Conservation (phyloP, 2,113 vertebrate species). For the Cyprinodon brontotheroides region DNA sequence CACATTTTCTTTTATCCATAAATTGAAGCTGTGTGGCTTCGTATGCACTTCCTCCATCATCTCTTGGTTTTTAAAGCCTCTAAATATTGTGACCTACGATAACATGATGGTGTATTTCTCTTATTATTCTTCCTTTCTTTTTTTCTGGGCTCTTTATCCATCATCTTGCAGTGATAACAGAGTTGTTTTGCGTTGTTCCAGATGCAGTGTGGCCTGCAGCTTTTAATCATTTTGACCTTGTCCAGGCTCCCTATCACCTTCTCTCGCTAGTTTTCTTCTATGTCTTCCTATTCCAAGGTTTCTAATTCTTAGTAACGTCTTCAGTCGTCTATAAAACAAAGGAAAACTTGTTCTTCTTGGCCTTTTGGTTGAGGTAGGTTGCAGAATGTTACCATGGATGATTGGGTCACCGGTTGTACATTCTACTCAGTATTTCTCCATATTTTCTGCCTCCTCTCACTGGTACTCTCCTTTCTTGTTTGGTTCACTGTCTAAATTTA, state of each 20-base stretch:
- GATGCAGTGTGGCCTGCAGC: conserved; percentile 39
- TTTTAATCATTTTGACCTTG: conserved; percentile 64
- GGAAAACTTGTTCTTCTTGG: conserved; percentile 57
- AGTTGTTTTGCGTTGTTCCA: conserved; percentile 41
- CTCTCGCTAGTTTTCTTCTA: conserved; percentile 27
- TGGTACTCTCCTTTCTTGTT: conserved; percentile 14
- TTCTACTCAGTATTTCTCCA: conserved; percentile 43
- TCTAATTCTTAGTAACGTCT: conserved; percentile 52
- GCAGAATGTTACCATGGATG: conserved; percentile 57
- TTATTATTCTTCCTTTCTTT: not conserved
- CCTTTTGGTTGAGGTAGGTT: conserved; percentile 61
- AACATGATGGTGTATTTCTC: conserved; percentile 17
- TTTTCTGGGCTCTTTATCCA: conserved; percentile 17
- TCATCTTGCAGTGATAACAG: conserved; percentile 46
- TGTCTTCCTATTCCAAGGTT: conserved; percentile 45
- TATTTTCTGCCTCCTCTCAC: conserved; percentile 28
- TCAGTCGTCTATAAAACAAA: conserved; percentile 30
- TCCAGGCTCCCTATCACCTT: conserved; percentile 40
- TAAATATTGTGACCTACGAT: conserved; percentile 16
- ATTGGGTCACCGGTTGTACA: conserved; percentile 50
- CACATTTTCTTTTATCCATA: not conserved
- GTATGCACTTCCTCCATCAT: not conserved
- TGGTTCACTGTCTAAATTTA: conserved; percentile 61
- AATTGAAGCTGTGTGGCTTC: conserved; percentile 8
- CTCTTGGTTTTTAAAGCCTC: not conserved